Base-by-base conservation (phyloP, 1,140 invertebrate species). In the Drosophila kurseongensis region DNA sequence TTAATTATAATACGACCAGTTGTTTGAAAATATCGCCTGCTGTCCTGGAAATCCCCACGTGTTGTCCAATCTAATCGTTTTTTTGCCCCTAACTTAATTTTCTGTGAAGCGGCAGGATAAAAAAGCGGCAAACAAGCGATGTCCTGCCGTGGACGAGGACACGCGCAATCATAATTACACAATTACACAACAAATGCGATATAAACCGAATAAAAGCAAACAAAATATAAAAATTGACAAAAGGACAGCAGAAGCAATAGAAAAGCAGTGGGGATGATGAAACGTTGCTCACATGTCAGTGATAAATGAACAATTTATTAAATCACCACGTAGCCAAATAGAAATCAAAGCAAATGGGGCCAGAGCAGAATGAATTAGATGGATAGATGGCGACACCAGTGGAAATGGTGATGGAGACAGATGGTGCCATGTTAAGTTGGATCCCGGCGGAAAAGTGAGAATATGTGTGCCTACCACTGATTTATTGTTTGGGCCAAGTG, bases 261-360 rank as follows among this genome's bases (percentile, higher is more conserved):
- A 29, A 56, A 47, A 32, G 29, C 4, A 14, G 3, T 38, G 56
- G 36, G 41, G 41, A 55, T 75, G 61, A 75, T 73, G 67, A 63
- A 69, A 69, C 51, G 40, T 58, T 61, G 59, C 80, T 71, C 80
- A 71, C 80, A 82, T 83, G 80, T 83, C 60, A 71, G 80, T 83
- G 80, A 83, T 75, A 83, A 83, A 83, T 83, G 80, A 69, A 84
- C 80, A 83, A 75, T 84, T 83, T 83, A 83, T 83, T 83, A 79
- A 83, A 83, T 83, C 81, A 79, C 75, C 75, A 62, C 60, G 57
- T 66, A 79, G 71, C 63, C 51, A 78, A 83, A 79, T 79, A 79
- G 63, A 81, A 83, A 75, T 82, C 63, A 66, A 57, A 78, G 75
- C 62, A 65, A 65, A 65, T 77, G 63, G 75, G 75, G 75, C 74